Evolutionary conservation across 2,888 invertebrate genomes (phyloP), one percentile per base, ranked within the genome.

Genomic region (Volucella inanis): DNA sequence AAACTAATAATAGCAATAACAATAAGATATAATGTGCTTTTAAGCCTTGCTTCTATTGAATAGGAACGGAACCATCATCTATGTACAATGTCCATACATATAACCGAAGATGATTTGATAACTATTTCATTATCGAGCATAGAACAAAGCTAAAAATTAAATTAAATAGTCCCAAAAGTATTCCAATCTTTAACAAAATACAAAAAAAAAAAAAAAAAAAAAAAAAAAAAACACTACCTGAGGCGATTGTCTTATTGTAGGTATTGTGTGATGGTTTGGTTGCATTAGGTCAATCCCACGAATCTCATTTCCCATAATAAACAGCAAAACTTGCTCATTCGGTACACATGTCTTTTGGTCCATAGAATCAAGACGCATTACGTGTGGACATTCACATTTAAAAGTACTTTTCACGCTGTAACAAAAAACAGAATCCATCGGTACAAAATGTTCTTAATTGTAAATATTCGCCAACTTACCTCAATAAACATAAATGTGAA

Each of bases 341-440:
- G 94, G 96, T 94, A 93, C 88, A 90, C 92, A 90, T 55, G 90
- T 90, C 39, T 90, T 95, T 74, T 94, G 93, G 90, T 97, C 95
- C 0, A 90, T 87, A 0, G 89, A 88, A 75, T 94, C 94, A 39
- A 98, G 93, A 52, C 95, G 94, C 96, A 97, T 97, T 67, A 97
- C 94, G 92, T 98, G 97, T 18, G 97, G 97, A 90, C 97, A 97
- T 87, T 96, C 96, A 92, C 97, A 97, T 87, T 93, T 93, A 88
- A 94, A 95, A 9, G 93, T 94, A 31, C 92, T 91, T 87, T 95
- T 94, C 12, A 94, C 93, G 90, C 95, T 92, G 6, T 41, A 76
- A 78, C 41, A 74, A 49, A 57, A 75, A 49, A 15, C 9, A 12
- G 57, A 45, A 11, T 49, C 11, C 31, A 3, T 22, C 14, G 11